Percentiles rank a stretch among this genome's conserved stretches.
These are phyloP conservation scores for Calephelis virginiensis DNA, from an alignment of 1,140 invertebrate genomes.

Conservation along the genomic window DNA sequence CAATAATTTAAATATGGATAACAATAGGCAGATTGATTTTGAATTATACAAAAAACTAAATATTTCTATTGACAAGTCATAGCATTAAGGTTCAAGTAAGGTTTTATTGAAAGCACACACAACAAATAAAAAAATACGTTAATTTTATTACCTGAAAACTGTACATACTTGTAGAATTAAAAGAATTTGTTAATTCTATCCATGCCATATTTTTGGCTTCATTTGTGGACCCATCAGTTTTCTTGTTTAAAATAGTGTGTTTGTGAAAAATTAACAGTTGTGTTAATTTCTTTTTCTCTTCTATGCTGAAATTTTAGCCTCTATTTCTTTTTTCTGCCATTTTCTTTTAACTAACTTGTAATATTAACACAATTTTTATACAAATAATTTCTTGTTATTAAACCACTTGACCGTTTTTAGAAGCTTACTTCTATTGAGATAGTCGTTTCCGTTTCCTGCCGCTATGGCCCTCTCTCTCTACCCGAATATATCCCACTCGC, in stretches of 20 bases:
- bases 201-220: background rate
- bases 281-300: background rate
- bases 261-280: background rate
- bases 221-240: background rate
- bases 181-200: background rate
- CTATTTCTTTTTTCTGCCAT: background rate
- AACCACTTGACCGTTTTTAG: no score
- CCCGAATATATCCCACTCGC: no score
- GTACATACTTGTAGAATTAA: background rate
- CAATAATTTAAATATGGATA: background rate
- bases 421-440: no score
- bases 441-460: no score
- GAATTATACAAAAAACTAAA: background rate
- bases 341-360: background rate
- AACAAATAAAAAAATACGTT: background rate
- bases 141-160: constrained; percentile 3
- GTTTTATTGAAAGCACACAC: background rate
- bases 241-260: background rate
- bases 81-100: no score
- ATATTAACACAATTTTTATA: no score
- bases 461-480: no score
- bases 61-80: background rate
- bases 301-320: no score
- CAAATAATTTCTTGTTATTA: no score
- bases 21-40: background rate